Evolutionary conservation across 1,140 invertebrate genomes (phyloP).

Genomic region (Trinorchestia longiramus): DNA sequence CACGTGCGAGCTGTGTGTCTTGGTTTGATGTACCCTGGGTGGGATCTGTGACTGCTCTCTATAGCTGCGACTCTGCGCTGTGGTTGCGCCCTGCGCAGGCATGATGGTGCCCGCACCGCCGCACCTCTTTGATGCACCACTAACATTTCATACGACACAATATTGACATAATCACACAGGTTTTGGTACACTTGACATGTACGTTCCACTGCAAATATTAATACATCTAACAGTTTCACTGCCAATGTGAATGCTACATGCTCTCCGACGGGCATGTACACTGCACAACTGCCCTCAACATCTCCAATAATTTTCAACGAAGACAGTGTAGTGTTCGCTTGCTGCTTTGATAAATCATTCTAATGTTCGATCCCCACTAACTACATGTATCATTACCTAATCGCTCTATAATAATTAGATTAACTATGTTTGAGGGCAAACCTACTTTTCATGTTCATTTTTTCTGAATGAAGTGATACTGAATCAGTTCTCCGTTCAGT

Average conservation of each 20-base stretch:
- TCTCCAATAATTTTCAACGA: neutral
- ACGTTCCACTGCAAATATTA: neutral
- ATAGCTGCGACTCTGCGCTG: constrained; percentile 1
- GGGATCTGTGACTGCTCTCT: neutral
- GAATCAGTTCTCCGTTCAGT: neutral
- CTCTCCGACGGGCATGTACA: neutral
- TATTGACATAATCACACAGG: no score
- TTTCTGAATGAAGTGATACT: neutral
- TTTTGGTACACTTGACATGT: neutral
- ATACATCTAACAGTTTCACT: neutral
- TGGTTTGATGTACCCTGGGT: constrained; percentile 35
- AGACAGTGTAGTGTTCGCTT: neutral
- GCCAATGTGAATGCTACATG: no score
- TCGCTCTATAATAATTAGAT: neutral
- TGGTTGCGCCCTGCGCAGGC: constrained; percentile 27
- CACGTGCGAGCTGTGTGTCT: constrained; percentile 29
- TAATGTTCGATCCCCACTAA: neutral
- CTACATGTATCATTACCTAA: neutral
- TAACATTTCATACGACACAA: neutral
- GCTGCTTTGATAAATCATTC: neutral
- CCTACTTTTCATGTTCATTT: neutral
- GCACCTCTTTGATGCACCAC: neutral
- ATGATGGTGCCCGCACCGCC: constrained; percentile 21
- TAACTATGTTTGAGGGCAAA: neutral
- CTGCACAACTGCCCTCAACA: neutral